phyloP scores from a whole-genome alignment of 2,797 vertebrate species.

The Malurus leucopterus region DNA sequence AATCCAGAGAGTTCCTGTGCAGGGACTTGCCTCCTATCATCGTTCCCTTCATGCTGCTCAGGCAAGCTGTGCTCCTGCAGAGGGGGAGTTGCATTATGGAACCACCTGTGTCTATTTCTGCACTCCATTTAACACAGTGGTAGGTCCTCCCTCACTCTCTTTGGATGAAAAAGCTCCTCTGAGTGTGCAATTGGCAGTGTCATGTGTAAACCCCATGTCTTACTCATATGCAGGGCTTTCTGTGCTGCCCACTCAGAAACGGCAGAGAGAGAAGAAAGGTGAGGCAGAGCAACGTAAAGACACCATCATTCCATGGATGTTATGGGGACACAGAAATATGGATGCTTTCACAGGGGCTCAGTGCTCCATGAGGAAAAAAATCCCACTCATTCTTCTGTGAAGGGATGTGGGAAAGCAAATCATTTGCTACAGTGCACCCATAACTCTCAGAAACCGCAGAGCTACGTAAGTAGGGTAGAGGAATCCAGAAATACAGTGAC shows the following conservation, averaged over 20 bases:
- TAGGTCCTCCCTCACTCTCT: background rate
- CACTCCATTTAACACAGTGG: background rate
- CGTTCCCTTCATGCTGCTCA: background rate
- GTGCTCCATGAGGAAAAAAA: background rate
- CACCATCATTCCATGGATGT: background rate
- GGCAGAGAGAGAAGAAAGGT: background rate
- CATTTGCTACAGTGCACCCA: background rate
- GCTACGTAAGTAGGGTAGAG: background rate
- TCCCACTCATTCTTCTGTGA: background rate
- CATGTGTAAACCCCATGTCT: background rate
- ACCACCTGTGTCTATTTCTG: background rate
- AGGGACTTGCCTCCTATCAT: background rate
- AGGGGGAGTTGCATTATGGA: background rate
- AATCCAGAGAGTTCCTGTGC: background rate
- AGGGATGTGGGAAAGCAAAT: background rate
- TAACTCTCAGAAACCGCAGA: background rate
- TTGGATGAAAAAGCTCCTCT: background rate
- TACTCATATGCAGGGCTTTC: background rate
- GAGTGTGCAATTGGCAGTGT: accelerated
- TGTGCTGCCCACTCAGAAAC: background rate
- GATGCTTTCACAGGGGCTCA: background rate
- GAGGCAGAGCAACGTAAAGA: background rate
- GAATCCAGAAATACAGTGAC: background rate
- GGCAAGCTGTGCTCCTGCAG: background rate
- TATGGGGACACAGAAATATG: background rate